phyloP scores from a whole-genome alignment of 2,888 invertebrate genomes.

The Coenonympha glycerion region DNA sequence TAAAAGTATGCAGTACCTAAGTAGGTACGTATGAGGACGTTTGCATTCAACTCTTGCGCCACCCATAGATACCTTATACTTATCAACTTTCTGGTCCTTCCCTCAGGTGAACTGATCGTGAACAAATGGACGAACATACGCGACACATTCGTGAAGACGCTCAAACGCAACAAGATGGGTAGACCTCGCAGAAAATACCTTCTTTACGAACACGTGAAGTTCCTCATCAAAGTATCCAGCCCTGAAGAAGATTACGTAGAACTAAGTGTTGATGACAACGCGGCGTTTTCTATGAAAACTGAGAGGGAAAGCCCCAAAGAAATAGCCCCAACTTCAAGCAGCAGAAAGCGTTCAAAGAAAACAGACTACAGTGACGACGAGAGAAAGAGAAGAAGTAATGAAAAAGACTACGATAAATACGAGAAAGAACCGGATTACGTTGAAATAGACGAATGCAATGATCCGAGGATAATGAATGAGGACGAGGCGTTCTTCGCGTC shows the following conservation, averaged over 20 bases:
- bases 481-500: constrained; percentile 71
- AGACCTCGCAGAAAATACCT: constrained; percentile 52
- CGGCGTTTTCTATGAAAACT: constrained; percentile 20
- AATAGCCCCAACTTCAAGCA: constrained; percentile 19
- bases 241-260: constrained; percentile 35
- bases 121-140: constrained; percentile 66
- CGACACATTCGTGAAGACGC: constrained; percentile 59
- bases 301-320: constrained; percentile 27
- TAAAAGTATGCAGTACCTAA: too few relatives aligned
- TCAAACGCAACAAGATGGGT: constrained; percentile 45
- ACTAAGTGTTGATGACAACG: constrained; percentile 26
- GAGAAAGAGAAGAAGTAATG: constrained; percentile 12
- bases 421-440: constrained; percentile 42
- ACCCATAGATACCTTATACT: too few relatives aligned
- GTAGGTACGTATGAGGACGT: too few relatives aligned
- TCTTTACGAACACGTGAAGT: constrained; percentile 51
- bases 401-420: constrained; percentile 18
- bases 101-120: constrained; percentile 53
- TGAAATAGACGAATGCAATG: constrained; percentile 44
- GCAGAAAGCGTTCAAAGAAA: constrained; percentile 36
- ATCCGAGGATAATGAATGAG: constrained; percentile 65
- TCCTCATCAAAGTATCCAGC: constrained; percentile 42
- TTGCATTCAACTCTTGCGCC: too few relatives aligned
- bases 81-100: constrained; percentile 8
- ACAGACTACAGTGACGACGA: constrained; percentile 23